These are phyloP conservation scores for Karalla daura DNA, from an alignment of 2,797 vertebrate species.

Conservation along the genomic window DNA sequence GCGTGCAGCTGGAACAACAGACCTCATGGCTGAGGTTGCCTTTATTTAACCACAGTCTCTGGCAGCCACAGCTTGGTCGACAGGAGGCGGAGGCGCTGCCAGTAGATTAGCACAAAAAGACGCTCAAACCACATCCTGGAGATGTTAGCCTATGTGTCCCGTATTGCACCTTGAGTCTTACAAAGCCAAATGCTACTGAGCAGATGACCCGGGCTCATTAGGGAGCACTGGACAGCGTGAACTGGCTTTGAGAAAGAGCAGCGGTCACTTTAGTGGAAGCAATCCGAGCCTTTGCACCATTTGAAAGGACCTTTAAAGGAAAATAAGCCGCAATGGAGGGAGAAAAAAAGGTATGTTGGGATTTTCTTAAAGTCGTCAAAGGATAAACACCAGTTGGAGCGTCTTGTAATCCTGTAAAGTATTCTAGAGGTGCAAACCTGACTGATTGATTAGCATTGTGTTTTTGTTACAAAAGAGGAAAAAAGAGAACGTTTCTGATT, in stretches of 20 bases:
- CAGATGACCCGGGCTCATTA: conserved; percentile 73
- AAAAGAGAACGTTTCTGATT: not conserved
- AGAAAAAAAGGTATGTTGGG: conserved; percentile 69
- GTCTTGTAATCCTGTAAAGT: not conserved
- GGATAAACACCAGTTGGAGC: not conserved
- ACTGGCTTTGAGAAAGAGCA: conserved; percentile 15
- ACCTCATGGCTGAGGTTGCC: conserved; percentile 18
- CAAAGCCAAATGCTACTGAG: conserved; percentile 63
- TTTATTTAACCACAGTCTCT: conserved; percentile 32
- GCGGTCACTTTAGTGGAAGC: conserved; percentile 34
- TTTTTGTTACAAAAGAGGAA: conserved; percentile 1
- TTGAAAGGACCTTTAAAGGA: conserved; percentile 27
- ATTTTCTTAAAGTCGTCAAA: conserved; percentile 1
- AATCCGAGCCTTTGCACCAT: conserved; percentile 1
- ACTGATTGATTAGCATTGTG: not conserved
- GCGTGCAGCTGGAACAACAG: conserved; percentile 7
- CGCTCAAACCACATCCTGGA: conserved; percentile 40
- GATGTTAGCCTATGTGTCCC: conserved; percentile 59
- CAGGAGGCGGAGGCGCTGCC: conserved; percentile 51
- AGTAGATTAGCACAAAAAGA: conserved; percentile 72
- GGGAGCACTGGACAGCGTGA: conserved; percentile 27
- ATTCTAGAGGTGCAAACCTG: not conserved
- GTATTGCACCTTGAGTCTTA: conserved; percentile 61
- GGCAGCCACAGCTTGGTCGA: conserved; percentile 32
- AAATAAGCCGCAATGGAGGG: conserved; percentile 63